Evolutionary conservation across 2,888 invertebrate genomes (phyloP), one percentile per base, ranked within the genome.

Genomic region (Neria commutata): DNA sequence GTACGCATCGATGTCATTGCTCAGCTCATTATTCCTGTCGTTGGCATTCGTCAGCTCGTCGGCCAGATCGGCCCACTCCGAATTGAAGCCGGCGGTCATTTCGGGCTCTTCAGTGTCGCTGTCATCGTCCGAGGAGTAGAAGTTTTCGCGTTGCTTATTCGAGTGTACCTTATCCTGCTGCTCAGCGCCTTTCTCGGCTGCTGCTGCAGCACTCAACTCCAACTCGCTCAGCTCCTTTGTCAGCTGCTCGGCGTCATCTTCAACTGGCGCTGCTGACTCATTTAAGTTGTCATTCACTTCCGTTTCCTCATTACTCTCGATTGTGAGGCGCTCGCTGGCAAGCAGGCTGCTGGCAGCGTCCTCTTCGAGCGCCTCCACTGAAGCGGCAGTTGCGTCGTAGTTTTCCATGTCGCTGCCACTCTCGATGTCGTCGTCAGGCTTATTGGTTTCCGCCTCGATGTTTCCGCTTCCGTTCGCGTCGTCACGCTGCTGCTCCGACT

Each of bases 1-100:
- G 57, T 74, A 76, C 33, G 62, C 68, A 65, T 81, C 79, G 63
- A 81, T 79, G 56, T 76, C 70, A 64, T 79, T 78, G 58, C 71
- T 70, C 23, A 77, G 67, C 65, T 73, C 72, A 60, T 78, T 78
- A 59, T 61, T 61, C 6, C 70, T 63, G 63, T 76, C 72, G 52
- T 53, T 58, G 23, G 56, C 29, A 1, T 46, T 56, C 5, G 57
- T 21, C 23, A 60, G 21, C 45, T 64, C 69, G 51, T 65, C 67
- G 26, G 68, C 72, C 34, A 73, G 52, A 19, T 62, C 57, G n/a
- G 66, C 72, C 79, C 79, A 79, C 62, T 79, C 79, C 1, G 74
- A 71, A 49, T 76, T 73, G 52, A 79, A 73, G 23, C 70, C 71
- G 8, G 73, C 68, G 62, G 73, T 71, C 74, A 76, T 74, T 58